phyloP scores from a whole-genome alignment of 1,140 invertebrate species.

The Drosophila serrata region DNA sequence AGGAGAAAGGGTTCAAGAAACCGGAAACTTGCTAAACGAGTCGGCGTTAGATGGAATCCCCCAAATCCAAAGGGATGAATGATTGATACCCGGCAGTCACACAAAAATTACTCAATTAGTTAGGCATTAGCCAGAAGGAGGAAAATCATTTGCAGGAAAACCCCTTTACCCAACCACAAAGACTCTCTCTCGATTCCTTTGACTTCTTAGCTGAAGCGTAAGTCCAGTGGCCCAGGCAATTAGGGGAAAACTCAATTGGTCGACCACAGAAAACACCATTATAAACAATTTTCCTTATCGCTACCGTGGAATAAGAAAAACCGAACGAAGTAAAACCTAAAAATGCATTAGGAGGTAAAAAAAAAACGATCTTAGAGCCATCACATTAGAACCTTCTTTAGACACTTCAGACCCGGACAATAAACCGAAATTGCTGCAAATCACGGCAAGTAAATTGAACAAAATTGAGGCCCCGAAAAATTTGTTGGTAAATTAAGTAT shows the following conservation, averaged over 20 bases:
- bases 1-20: conserved; percentile 35
- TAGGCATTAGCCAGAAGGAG: conserved; percentile 65
- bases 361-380: conserved; percentile 58
- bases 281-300: conserved; percentile 82
- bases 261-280: conserved; percentile 80
- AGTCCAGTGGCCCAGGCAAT: conserved; percentile 68
- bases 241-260: conserved; percentile 73
- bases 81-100: conserved; percentile 73
- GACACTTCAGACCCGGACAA: conserved; percentile 70
- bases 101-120: conserved; percentile 82
- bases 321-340: conserved; percentile 18
- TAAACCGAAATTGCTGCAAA: conserved; percentile 73
- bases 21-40: conserved; percentile 49
- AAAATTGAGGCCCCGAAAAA: conserved; percentile 63
- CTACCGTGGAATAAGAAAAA: conserved; percentile 25
- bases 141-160: conserved; percentile 60
- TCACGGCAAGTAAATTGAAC: conserved; percentile 79
- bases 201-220: conserved; percentile 42
- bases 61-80: conserved; percentile 41
- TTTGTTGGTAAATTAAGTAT: conserved; percentile 72
- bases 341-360: conserved; percentile 68
- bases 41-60: conserved; percentile 30
- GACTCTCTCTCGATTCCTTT: conserved; percentile 9
- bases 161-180: conserved; percentile 40
- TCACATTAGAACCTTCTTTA: conserved; percentile 83